phyloP scores from a whole-genome alignment of 2,113 vertebrate species.

The Engraulis encrasicolus region DNA sequence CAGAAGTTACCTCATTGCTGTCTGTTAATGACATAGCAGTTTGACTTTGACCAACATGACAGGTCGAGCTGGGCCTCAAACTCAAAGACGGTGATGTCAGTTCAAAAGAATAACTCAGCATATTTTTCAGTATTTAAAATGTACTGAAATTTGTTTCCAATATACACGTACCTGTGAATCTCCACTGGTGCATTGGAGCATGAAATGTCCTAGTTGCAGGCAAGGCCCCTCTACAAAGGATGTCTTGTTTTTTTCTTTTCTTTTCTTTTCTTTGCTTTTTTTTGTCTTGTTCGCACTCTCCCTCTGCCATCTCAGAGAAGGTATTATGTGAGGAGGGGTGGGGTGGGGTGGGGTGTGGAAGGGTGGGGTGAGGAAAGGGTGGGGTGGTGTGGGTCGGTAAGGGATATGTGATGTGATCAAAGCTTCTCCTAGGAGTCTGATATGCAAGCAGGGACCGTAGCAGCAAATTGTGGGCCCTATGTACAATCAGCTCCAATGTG shows the following conservation, averaged over 20 bases:
- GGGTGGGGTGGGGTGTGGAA: background rate
- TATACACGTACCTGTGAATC: constrained; percentile 14
- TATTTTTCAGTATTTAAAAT: background rate
- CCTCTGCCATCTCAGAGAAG: constrained; percentile 22
- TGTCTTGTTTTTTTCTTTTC: background rate
- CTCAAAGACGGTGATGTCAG: constrained; percentile 3
- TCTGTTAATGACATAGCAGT: background rate
- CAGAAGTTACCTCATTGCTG: background rate
- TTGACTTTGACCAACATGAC: background rate
- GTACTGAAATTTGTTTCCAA: constrained; percentile 21
- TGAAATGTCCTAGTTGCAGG: constrained; percentile 9
- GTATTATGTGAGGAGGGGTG: background rate
- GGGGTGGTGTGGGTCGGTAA: background rate
- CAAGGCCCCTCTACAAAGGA: background rate
- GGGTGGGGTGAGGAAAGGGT: background rate
- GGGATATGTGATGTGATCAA: constrained; percentile 51
- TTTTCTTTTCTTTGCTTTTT: too few species aligned
- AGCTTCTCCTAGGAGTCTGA: constrained; percentile 48
- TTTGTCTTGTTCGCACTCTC: constrained; percentile 27
- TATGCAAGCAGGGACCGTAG: too few species aligned
- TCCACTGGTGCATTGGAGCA: background rate
- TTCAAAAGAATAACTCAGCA: constrained; percentile 13
- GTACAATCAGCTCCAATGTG: too few species aligned
- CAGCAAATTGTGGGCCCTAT: too few species aligned
- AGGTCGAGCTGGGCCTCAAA: background rate